These are phyloP conservation scores for Rhodinocichla rosea DNA, from an alignment of 2,113 vertebrate genomes.

Conservation along the genomic window DNA sequence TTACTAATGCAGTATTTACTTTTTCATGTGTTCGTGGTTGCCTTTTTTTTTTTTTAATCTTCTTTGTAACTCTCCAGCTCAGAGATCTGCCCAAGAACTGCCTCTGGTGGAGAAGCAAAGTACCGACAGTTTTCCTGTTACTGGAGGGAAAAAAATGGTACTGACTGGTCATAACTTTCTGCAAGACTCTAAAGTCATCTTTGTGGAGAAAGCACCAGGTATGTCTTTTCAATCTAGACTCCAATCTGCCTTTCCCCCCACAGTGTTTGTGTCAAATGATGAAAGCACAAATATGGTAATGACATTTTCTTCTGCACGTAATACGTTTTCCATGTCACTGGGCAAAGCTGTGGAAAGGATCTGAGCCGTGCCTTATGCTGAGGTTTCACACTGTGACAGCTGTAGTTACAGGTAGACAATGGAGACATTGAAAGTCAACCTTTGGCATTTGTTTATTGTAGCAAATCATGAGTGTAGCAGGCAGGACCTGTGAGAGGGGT, in stretches of 20 bases:
- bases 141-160: constrained; percentile 92
- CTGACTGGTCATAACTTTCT: constrained; percentile 94
- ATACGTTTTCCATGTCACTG: not conserved
- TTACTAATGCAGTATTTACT: not conserved
- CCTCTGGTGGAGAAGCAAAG: constrained; percentile 97
- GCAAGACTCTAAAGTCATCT: constrained; percentile 96
- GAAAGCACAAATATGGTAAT: not conserved
- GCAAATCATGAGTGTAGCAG: not conserved
- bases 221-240: constrained; percentile 10
- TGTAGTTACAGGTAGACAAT: not conserved
- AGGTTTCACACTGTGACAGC: not conserved
- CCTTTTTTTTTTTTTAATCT: not conserved
- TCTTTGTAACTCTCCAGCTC: constrained; percentile 73
- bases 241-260: not conserved
- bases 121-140: constrained; percentile 84
- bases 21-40: not conserved
- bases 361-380: not conserved
- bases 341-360: not conserved
- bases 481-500: not conserved
- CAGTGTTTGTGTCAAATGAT: not conserved
- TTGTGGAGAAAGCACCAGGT: constrained; percentile 98
- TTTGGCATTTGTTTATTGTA: not conserved
- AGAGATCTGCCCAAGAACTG: constrained; percentile 96
- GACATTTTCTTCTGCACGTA: not conserved
- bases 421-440: not conserved